Conservation (phyloP, 2,888 invertebrate genomes). For the Heliothis peltigera region DNA sequence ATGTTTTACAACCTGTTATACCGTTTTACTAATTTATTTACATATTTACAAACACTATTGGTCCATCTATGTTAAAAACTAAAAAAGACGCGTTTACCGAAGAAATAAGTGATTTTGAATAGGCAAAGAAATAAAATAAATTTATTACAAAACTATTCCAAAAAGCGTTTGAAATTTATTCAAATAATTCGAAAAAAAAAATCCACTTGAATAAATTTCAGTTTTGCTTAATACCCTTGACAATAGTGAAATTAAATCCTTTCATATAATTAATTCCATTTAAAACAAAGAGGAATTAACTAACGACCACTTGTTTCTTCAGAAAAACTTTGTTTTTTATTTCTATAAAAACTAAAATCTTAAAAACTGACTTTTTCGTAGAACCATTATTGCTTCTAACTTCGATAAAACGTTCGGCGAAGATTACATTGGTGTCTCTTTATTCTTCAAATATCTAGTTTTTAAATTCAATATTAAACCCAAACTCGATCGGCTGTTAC, state of each 20-base stretch:
- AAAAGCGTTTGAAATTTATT: too few relatives aligned
- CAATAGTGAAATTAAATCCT: background rate
- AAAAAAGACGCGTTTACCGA: slow-evolving; percentile 55
- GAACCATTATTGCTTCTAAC: slow-evolving; percentile 73
- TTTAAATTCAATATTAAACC: slow-evolving; percentile 62
- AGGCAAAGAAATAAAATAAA: slow-evolving; percentile 5
- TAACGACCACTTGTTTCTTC: slow-evolving; percentile 41
- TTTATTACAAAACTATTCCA: background rate
- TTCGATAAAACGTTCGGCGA: slow-evolving; percentile 66
- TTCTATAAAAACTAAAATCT: slow-evolving; percentile 47
- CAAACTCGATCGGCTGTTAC: slow-evolving; percentile 63
- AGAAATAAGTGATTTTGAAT: slow-evolving; percentile 42
- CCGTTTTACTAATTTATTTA: slow-evolving; percentile 82
- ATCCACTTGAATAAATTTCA: too few relatives aligned
- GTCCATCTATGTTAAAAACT: slow-evolving; percentile 86
- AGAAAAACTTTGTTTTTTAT: slow-evolving; percentile 43
- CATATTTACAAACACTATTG: slow-evolving; percentile 88
- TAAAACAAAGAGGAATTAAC: slow-evolving; percentile 12
- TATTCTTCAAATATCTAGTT: slow-evolving; percentile 62
- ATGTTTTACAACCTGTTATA: slow-evolving; percentile 81
- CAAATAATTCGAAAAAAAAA: too few relatives aligned
- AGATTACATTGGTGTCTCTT: slow-evolving; percentile 72
- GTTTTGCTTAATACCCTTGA: background rate
- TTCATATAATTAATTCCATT: slow-evolving; percentile 2
- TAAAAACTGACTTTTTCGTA: slow-evolving; percentile 50